Conservation (phyloP, 1,140 invertebrate genomes). For the Medauroidea extradentata region DNA sequence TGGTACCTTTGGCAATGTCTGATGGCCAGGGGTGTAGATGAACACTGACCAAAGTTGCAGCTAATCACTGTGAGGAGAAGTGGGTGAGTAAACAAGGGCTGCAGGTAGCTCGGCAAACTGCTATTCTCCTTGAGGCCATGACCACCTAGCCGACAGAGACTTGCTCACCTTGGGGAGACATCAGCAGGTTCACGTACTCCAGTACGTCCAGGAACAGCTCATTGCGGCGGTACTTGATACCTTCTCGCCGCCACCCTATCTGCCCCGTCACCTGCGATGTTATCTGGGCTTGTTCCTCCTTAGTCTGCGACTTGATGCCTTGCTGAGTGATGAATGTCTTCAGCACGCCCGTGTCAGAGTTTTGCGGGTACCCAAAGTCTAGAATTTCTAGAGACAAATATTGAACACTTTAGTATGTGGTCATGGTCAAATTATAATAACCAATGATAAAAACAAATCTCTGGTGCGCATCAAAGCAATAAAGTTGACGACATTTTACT, state of each 20-base stretch:
- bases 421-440: too few relatives aligned
- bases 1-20: too few relatives aligned
- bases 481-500: too few relatives aligned
- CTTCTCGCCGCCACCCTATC: conserved; percentile 99
- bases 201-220: conserved; percentile 98
- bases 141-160: too few relatives aligned
- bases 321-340: conserved; percentile 99
- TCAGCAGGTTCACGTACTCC: conserved; percentile 98
- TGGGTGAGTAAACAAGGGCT: too few relatives aligned
- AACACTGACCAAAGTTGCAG: too few relatives aligned
- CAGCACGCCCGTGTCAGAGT: conserved; percentile 97
- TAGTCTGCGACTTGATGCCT: conserved; percentile 97
- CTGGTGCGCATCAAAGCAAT: too few relatives aligned
- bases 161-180: conserved; percentile 95
- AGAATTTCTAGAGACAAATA: conserved; percentile 79
- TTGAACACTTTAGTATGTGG: too few relatives aligned
- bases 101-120: too few relatives aligned
- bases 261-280: conserved; percentile 99
- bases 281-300: conserved; percentile 99
- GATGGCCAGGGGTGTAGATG: too few relatives aligned
- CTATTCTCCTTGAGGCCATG: too few relatives aligned
- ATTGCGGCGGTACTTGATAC: conserved; percentile 98
- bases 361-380: conserved; percentile 99
- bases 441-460: not conserved
- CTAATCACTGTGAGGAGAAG: too few relatives aligned